A percentile compares a stretch with the other conserved stretches of the same genome.
Conservation (phyloP, 2,888 invertebrate genomes). For the Agrochola macilenta region DNA sequence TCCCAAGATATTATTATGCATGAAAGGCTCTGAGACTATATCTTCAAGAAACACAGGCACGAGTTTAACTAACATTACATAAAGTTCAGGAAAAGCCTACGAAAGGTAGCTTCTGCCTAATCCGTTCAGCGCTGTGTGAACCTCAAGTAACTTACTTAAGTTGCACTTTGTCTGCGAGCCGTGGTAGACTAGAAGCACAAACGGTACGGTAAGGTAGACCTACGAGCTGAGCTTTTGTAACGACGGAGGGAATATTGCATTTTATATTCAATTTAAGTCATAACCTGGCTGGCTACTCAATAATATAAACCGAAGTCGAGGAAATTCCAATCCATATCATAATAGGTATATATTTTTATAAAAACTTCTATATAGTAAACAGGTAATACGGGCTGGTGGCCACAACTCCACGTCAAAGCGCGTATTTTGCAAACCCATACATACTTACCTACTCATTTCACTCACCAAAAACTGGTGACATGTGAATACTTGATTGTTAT, state of each 20-base stretch:
- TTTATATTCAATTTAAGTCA: slow-evolving; percentile 19
- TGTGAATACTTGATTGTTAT: too few species aligned
- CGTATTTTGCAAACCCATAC: neutral
- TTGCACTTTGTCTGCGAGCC: slow-evolving; percentile 28
- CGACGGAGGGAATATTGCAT: slow-evolving; percentile 15
- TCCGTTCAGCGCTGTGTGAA: neutral
- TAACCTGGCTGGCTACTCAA: neutral
- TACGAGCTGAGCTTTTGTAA: slow-evolving; percentile 3
- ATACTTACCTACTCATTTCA: too few species aligned
- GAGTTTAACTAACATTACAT: neutral
- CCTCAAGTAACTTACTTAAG: slow-evolving; percentile 10
- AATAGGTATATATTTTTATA: neutral
- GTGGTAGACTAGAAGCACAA: neutral
- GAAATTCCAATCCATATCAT: neutral
- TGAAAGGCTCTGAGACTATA: neutral
- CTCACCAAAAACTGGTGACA: too few species aligned
- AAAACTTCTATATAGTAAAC: too few species aligned
- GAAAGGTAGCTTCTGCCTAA: neutral
- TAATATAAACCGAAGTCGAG: neutral
- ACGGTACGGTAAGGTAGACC: neutral
- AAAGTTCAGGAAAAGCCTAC: neutral
- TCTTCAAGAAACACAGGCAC: neutral
- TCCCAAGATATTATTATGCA: neutral
- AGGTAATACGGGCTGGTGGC: too few species aligned
- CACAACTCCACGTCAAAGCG: too few species aligned